phyloP scores from a whole-genome alignment of 2,797 vertebrate species.

The Melanotaenia boesemani region DNA sequence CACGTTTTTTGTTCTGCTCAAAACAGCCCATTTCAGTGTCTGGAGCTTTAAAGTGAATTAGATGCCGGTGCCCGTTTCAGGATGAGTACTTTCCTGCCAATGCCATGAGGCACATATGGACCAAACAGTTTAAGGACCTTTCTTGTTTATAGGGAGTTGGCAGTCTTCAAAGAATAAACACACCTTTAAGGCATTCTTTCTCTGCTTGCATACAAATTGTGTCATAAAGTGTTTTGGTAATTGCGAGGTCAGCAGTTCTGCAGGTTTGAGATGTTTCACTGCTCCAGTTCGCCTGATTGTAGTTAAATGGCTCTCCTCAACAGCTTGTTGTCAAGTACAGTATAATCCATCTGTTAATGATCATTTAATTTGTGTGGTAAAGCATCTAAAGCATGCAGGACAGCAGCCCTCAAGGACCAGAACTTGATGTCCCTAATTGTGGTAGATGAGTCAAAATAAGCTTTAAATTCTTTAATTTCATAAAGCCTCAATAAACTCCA shows the following conservation, averaged over 20 bases:
- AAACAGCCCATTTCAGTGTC: background rate
- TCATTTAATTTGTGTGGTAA: background rate
- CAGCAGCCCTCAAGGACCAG: too few relatives aligned
- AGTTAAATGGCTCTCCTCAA: too few relatives aligned
- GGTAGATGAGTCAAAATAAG: background rate
- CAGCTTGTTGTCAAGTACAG: background rate
- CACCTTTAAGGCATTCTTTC: background rate
- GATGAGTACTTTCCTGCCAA: background rate
- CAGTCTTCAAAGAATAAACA: background rate
- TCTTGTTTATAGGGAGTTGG: background rate
- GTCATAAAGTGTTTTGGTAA: background rate
- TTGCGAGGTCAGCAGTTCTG: background rate
- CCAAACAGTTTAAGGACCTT: background rate
- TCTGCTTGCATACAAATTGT: background rate
- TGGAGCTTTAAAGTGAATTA: background rate
- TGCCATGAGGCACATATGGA: background rate
- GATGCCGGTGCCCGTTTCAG: background rate
- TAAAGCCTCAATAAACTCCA: background rate
- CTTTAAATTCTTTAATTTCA: background rate
- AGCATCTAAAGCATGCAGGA: too few relatives aligned
- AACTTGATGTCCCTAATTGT: background rate
- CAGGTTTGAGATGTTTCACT: background rate
- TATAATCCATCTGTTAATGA: background rate
- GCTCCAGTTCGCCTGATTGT: background rate
- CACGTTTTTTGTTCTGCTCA: background rate